These are phyloP conservation scores for Lepetodrilus schrolli DNA, from an alignment of 2,888 invertebrate genomes.

Conservation along the genomic window DNA sequence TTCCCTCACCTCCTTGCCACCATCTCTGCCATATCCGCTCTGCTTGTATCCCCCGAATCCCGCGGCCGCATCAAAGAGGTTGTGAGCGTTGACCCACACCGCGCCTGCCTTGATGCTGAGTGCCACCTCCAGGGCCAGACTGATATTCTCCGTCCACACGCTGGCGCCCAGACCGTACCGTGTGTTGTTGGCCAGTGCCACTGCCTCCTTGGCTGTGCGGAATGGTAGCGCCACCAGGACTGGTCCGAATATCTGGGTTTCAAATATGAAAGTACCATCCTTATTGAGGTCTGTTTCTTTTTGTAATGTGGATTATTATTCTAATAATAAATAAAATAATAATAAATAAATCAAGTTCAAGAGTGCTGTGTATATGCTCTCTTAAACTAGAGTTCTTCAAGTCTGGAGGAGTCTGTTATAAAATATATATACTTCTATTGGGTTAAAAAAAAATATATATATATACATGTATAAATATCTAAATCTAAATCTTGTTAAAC, in stretches of 20 bases:
- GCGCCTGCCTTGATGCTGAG: conserved; percentile 77
- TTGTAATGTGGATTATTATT: no score
- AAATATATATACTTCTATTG: no score
- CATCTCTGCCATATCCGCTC: conserved; percentile 78
- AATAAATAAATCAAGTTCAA: no score
- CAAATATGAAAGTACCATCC: no score
- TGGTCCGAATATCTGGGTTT: conserved; percentile 76
- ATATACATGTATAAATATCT: no score
- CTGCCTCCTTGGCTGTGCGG: conserved; percentile 79
- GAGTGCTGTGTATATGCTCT: no score
- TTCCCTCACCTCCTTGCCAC: conserved; percentile 76
- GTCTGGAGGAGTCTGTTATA: no score
- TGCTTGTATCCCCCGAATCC: conserved; percentile 77
- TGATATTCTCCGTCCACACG: conserved; percentile 79
- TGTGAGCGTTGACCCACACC: conserved; percentile 79
- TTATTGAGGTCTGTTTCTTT: no score
- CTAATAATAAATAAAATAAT: no score
- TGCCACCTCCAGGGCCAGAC: conserved; percentile 78
- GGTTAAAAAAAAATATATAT: no score
- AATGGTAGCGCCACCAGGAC: conserved; percentile 77
- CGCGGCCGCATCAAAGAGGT: conserved; percentile 77
- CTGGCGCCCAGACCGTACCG: conserved; percentile 78
- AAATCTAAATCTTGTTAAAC: no score
- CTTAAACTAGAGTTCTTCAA: no score
- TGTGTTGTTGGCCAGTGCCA: conserved; percentile 78